Conservation (phyloP, 2,888 invertebrate genomes). For the Blastobasis adustella region DNA sequence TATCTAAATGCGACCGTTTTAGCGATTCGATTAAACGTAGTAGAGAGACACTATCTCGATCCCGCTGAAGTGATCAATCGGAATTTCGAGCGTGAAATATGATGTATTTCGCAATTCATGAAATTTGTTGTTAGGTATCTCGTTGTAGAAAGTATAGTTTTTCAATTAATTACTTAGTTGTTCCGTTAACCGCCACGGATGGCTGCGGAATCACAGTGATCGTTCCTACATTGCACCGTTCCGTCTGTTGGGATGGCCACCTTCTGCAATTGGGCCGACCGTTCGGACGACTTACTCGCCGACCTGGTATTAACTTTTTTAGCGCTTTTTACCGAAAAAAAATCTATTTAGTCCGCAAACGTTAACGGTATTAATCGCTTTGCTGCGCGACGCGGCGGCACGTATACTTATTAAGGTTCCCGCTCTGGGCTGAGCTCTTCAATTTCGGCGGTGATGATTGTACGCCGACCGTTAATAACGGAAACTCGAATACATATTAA, state of each 20-base stretch:
- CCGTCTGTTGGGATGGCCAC: conserved; percentile 19
- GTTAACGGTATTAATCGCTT: conserved; percentile 59
- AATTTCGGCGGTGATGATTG: conserved; percentile 28
- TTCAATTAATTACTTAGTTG: background rate
- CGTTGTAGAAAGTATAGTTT: background rate
- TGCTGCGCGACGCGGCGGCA: conserved; percentile 36
- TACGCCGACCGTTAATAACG: conserved; percentile 39
- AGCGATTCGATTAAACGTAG: too few species aligned
- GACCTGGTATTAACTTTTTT: conserved; percentile 60
- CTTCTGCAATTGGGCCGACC: conserved; percentile 57
- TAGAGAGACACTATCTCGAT: too few species aligned
- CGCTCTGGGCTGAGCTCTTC: conserved; percentile 37
- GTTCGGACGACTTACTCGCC: conserved; percentile 55
- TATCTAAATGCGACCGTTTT: too few species aligned
- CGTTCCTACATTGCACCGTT: too few species aligned
- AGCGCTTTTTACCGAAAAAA: conserved; percentile 59
- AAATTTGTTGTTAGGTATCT: too few species aligned
- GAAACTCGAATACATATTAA: conserved; percentile 15
- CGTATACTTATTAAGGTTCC: conserved; percentile 58
- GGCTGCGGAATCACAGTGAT: too few species aligned
- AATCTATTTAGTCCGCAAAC: conserved; percentile 62
- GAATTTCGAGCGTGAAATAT: too few species aligned
- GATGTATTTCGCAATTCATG: too few species aligned
- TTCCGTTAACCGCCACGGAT: background rate
- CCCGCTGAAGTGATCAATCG: too few species aligned